Evolutionary conservation across 2,888 invertebrate genomes (phyloP), one percentile per base, ranked within the genome.

Genomic region (Chromoteleia sp.): DNA sequence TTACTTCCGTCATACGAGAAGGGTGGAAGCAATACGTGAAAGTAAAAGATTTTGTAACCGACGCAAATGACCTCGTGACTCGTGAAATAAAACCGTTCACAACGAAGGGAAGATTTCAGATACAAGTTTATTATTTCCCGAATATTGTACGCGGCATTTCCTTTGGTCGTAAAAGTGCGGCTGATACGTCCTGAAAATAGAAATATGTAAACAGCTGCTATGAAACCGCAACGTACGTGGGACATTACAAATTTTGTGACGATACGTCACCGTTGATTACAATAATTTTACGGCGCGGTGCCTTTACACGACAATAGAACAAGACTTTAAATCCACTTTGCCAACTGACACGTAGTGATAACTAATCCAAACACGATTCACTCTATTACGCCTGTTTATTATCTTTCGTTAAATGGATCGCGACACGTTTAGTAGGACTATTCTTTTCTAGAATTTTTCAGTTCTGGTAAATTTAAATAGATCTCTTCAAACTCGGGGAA

Each of bases 101-200:
- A 14, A 29, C 21, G n/a, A 52, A 50, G 15, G 17, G 52, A 52
- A 36, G 50, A 52, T 67, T 52, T 25, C 29, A 52, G 52, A 67
- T 67, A 67, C 19, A 25, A 39, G 25, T 67, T 67, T 67, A 67
- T 67, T 50, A 52, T 67, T 67, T 67, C 52, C 52, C 12, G 39
- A 67, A 67, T 52, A 52, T 52, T 29, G 39, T 41, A 67, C 15
- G 52, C 10, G 52, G 19, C 17, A 29, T 67, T 52, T 67, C 15
- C 29, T 14, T 12, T 10, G 59, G n/a, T 6, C 15, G 30, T 61
- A 61, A 61, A 61, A 61, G 6, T 52, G 14, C 8, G 4, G 33
- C 33, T 10, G 10, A 33, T 33, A 33, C 15, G 14, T 15, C 8
- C 30, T 30, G 52, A 17, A 56, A 56, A 36, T 56, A 36, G 33